These are phyloP conservation scores for Caenorhabditis sinica DNA, from an alignment of 2,888 invertebrate genomes.

Conservation along the genomic window DNA sequence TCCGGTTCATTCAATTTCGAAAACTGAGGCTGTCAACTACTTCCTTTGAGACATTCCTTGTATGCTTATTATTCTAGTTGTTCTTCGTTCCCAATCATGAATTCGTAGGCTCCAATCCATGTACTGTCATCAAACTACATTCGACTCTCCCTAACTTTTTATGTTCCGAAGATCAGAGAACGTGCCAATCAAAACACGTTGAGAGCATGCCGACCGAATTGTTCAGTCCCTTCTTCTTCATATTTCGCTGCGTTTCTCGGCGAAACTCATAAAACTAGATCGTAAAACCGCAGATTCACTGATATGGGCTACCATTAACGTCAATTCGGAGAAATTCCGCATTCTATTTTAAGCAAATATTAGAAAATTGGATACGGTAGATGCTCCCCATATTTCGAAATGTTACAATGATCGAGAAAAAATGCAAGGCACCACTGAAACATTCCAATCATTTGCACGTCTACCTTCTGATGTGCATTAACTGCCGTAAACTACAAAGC, in stretches of 20 bases:
- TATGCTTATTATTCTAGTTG: background rate
- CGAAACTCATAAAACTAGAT: constrained; percentile 51
- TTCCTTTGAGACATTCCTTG: background rate
- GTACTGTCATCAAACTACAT: constrained; percentile 34
- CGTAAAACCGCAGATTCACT: constrained; percentile 34
- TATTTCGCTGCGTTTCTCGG: constrained; percentile 30
- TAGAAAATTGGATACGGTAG: constrained; percentile 5
- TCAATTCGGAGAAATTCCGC: constrained; percentile 55
- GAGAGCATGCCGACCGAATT: constrained; percentile 59
- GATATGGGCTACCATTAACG: constrained; percentile 45
- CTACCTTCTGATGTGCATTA: background rate
- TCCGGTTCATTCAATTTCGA: constrained; percentile 5
- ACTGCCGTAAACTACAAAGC: constrained; percentile 11
- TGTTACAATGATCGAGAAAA: background rate
- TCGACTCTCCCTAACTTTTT: background rate
- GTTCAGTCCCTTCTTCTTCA: constrained; percentile 16
- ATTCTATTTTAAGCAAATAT: constrained; percentile 3
- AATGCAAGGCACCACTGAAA: background rate
- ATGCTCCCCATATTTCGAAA: background rate
- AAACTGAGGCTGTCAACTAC: background rate
- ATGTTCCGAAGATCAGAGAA: constrained; percentile 27
- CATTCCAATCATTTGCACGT: constrained; percentile 35
- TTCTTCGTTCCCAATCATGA: background rate
- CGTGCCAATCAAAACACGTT: constrained; percentile 24
- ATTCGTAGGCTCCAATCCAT: constrained; percentile 9